Evolutionary conservation across 1,140 invertebrate genomes (phyloP).

Genomic region (Lordiphosa clarofinis): DNA sequence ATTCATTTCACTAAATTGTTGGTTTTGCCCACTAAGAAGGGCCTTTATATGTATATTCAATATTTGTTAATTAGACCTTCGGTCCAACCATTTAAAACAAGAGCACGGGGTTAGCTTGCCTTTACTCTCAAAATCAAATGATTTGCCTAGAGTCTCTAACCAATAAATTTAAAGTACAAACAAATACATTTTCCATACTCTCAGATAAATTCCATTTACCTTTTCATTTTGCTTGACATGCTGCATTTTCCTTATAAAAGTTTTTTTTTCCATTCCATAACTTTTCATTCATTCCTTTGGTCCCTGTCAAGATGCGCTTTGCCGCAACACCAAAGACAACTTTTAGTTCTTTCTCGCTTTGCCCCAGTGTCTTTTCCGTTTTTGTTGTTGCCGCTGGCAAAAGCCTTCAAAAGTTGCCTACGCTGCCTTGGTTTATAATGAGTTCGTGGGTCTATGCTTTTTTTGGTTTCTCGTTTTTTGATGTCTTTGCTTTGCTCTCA

Average conservation of each 20-base stretch:
- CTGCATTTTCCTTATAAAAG: constrained; percentile 41
- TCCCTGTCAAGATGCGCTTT: constrained; percentile 58
- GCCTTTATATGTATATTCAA: too few species aligned
- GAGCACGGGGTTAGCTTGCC: too few species aligned
- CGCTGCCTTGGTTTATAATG: constrained; percentile 60
- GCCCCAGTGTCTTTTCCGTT: constrained; percentile 11
- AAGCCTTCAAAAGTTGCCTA: constrained; percentile 59
- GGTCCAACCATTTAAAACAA: too few species aligned
- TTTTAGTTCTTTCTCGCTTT: constrained; percentile 18
- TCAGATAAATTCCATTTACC: constrained; percentile 49
- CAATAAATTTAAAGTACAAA: too few species aligned
- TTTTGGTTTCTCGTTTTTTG: constrained; percentile 10
- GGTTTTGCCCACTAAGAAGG: too few species aligned
- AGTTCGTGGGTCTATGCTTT: constrained; percentile 39
- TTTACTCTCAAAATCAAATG: too few species aligned
- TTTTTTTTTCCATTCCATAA: constrained; percentile 43
- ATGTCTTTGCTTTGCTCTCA: constrained; percentile 36
- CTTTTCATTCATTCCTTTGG: constrained; percentile 55
- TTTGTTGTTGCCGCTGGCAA: constrained; percentile 34
- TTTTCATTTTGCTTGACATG: constrained; percentile 36
- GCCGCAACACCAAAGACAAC: constrained; percentile 54
- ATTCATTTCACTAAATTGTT: too few species aligned
- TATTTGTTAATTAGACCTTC: too few species aligned
- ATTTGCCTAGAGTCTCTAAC: too few species aligned
- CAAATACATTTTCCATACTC: too few species aligned